Conservation (phyloP, 2,797 vertebrate species). For the Pitangus sulphuratus region DNA sequence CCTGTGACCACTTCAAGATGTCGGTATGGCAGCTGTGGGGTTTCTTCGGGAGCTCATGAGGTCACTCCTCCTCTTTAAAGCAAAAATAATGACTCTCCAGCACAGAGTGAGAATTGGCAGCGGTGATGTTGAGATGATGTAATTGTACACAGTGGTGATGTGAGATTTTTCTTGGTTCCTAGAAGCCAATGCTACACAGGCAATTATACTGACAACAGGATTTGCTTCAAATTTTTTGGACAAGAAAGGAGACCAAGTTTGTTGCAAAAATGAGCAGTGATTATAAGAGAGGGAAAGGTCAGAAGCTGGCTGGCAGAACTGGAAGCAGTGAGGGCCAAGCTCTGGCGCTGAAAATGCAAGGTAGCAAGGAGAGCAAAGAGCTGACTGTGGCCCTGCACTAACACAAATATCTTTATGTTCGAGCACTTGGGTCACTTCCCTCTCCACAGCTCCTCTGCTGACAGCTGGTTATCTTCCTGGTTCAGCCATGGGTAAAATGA, state of each 20-base stretch:
- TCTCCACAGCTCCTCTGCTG: neutral
- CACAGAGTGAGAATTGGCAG: conserved; percentile 48
- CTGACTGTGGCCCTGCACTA: neutral
- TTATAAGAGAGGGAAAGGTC: conserved; percentile 24
- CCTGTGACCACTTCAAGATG: conserved; percentile 5
- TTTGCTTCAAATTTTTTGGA: conserved; percentile 37
- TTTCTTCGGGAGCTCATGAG: conserved; percentile 52
- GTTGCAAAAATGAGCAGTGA: neutral
- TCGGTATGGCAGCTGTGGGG: neutral
- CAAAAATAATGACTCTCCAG: conserved; percentile 22
- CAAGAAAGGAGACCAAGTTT: neutral
- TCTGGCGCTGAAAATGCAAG: neutral
- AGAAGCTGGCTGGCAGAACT: conserved; percentile 27
- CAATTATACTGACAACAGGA: conserved; percentile 14
- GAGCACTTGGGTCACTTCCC: neutral
- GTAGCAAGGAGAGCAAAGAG: neutral
- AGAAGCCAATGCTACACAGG: conserved; percentile 49
- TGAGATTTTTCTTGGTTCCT: conserved; percentile 60
- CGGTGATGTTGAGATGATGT: conserved; percentile 48
- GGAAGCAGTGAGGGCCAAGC: neutral
- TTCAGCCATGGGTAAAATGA: conserved; percentile 19
- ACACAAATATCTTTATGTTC: neutral
- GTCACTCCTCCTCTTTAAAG: conserved; percentile 25
- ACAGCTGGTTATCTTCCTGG: conserved; percentile 46
- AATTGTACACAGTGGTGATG: conserved; percentile 49